A percentile compares a stretch with the other conserved stretches of the same genome.
Evolutionary conservation across 2,113 vertebrate species (phyloP).

Genomic region (Pitta sordida): DNA sequence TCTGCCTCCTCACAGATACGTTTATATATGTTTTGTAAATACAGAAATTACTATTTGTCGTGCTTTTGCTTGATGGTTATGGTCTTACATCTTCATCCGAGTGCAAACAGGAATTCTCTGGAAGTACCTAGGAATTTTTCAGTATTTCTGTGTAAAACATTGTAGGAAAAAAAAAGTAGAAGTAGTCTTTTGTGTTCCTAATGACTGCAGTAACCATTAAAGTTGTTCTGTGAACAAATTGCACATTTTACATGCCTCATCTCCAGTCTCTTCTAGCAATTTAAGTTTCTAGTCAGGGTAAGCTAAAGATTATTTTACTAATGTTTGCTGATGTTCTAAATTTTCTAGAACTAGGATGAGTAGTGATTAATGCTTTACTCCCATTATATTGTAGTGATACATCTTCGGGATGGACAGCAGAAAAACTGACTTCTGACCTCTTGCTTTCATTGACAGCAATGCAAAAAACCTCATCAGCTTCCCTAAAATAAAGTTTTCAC

Average conservation of each 20-base stretch:
- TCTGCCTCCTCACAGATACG: neutral
- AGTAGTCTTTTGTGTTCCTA: neutral
- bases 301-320: neutral
- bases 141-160: neutral
- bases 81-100: neutral
- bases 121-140: neutral
- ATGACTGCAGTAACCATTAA: neutral
- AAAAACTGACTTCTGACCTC: neutral
- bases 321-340: neutral
- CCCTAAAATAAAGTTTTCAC: neutral
- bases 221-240: neutral
- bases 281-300: neutral
- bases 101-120: neutral
- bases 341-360: neutral
- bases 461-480: neutral
- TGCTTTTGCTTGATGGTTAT: neutral
- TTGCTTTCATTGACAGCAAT: neutral
- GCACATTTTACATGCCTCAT: neutral
- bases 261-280: neutral
- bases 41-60: neutral
- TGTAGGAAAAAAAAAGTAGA: neutral
- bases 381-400: rapidly evolving
- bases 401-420: neutral
- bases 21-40: neutral
- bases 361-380: neutral